Conservation (phyloP, 2,113 vertebrate species). For the Athene noctua region DNA sequence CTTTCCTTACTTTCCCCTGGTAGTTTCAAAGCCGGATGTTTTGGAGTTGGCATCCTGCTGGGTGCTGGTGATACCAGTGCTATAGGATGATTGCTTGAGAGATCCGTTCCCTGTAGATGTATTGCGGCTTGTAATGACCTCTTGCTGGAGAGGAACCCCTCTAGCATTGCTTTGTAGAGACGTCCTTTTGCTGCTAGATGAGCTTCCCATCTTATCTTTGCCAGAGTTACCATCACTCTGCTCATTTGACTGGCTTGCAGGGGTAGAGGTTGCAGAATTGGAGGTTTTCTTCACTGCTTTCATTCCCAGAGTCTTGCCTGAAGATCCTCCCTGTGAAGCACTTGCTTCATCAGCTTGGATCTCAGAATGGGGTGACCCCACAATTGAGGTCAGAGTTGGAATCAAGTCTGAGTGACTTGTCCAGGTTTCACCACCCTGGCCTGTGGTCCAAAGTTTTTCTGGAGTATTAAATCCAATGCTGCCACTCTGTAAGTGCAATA, state of each 20-base stretch:
- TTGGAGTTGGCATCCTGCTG: conserved; percentile 17
- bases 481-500: conserved; percentile 31
- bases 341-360: background rate
- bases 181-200: background rate
- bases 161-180: conserved; percentile 18
- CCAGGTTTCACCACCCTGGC: background rate
- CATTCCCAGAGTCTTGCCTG: background rate
- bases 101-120: background rate
- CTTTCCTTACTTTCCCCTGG: conserved; percentile 77
- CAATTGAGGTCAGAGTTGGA: background rate
- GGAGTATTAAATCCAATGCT: background rate
- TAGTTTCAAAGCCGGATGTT: conserved; percentile 67
- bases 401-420: background rate
- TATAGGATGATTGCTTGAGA: background rate
- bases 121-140: background rate
- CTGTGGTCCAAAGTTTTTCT: background rate
- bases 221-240: background rate
- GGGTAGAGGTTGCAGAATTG: background rate
- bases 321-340: background rate
- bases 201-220: background rate
- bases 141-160: background rate
- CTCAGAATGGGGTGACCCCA: background rate
- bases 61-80: background rate
- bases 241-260: background rate
- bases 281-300: background rate